phyloP scores from a whole-genome alignment of 2,888 invertebrate species.

The Eilema griseolum region DNA sequence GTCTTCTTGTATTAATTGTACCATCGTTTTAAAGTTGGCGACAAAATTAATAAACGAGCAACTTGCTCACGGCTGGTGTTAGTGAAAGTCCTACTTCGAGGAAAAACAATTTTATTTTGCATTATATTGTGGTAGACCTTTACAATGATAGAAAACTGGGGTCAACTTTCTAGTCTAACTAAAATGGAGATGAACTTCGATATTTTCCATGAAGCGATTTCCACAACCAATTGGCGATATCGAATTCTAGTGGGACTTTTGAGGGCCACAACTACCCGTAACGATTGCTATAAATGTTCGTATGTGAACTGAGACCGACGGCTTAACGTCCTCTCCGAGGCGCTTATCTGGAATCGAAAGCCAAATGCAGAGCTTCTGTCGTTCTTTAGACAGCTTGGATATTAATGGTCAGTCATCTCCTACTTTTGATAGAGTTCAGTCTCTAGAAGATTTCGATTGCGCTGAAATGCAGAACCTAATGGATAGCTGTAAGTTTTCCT shows the following conservation, averaged over 20 bases:
- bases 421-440: slow-evolving; percentile 89
- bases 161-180: no score
- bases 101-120: slow-evolving; percentile 53
- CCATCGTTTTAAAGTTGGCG: slow-evolving; percentile 32
- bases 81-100: slow-evolving; percentile 54
- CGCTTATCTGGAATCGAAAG: slow-evolving; percentile 81
- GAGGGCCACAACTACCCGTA: no score
- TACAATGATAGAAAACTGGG: slow-evolving; percentile 55
- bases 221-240: no score
- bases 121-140: slow-evolving; percentile 29
- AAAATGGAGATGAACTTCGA: no score
- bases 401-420: slow-evolving; percentile 86
- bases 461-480: slow-evolving; percentile 88
- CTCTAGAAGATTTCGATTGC: slow-evolving; percentile 88
- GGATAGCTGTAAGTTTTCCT: no score
- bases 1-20: slow-evolving; percentile 38
- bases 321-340: no score
- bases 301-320: no score
- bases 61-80: slow-evolving; percentile 59
- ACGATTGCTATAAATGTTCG: no score
- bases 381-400: slow-evolving; percentile 89
- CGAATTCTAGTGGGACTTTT: no score
- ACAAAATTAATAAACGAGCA: slow-evolving; percentile 50
- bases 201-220: no score
- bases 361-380: slow-evolving; percentile 88